Evolutionary conservation across 2,888 invertebrate genomes (phyloP).

Genomic region (Drosophila barbarae): DNA sequence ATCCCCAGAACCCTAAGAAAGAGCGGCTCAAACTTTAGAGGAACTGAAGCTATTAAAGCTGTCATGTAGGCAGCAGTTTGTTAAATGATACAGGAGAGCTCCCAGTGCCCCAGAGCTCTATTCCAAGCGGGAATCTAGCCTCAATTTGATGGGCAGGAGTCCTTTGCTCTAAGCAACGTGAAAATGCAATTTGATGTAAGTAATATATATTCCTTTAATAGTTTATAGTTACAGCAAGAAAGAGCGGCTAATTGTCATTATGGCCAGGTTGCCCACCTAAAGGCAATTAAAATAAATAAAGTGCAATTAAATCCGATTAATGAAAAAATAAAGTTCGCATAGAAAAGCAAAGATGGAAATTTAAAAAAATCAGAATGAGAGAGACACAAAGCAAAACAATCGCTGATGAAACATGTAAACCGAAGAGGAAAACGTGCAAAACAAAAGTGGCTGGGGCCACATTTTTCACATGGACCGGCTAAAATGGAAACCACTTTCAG

Average conservation of each 20-base stretch:
- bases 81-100: slow-evolving; percentile 1
- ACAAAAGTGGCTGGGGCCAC: slow-evolving; percentile 23
- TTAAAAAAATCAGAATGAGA: slow-evolving; percentile 28
- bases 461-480: slow-evolving; percentile 31
- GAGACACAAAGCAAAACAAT: slow-evolving; percentile 39
- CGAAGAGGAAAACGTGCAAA: slow-evolving; percentile 30
- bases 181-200: background rate
- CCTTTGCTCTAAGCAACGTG: background rate
- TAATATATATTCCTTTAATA: background rate
- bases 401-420: slow-evolving; percentile 35
- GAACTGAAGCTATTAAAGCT: slow-evolving; percentile 8
- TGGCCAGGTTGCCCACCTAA: slow-evolving; percentile 20
- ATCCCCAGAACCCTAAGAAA: slow-evolving; percentile 17
- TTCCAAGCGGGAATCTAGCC: background rate
- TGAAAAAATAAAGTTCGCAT: slow-evolving; percentile 23
- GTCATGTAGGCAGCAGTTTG: slow-evolving; percentile 3
- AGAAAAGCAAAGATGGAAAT: slow-evolving; percentile 32
- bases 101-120: background rate
- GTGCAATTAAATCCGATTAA: slow-evolving; percentile 51
- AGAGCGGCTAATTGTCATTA: slow-evolving; percentile 39
- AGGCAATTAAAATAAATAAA: slow-evolving; percentile 36
- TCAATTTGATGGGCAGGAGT: background rate
- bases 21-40: slow-evolving; percentile 10
- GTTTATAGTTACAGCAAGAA: background rate
- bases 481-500: slow-evolving; percentile 56